phyloP scores from a whole-genome alignment of 2,797 vertebrate species.

The Sebastes diploproa region DNA sequence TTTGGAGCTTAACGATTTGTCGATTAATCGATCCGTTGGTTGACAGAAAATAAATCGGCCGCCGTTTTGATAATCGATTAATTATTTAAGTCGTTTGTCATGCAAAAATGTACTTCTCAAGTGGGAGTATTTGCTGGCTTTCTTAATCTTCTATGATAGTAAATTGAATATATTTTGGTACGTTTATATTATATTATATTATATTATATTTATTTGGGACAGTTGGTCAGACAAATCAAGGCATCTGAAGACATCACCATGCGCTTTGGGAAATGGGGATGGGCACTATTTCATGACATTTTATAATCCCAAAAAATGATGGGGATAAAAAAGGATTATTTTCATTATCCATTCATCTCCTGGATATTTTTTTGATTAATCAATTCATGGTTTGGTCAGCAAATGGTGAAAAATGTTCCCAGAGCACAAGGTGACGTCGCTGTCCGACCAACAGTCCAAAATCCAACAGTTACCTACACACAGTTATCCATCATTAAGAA shows the following conservation, averaged over 20 bases:
- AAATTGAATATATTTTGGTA: too few relatives aligned
- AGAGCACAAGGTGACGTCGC: too few relatives aligned
- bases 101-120: not conserved
- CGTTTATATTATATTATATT: too few relatives aligned
- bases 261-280: not conserved
- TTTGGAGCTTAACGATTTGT: not conserved
- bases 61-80: not conserved
- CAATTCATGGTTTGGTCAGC: not conserved
- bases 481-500: not conserved
- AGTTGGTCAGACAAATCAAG: too few relatives aligned
- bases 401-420: not conserved
- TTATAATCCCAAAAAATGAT: not conserved
- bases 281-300: not conserved
- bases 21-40: not conserved
- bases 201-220: not conserved
- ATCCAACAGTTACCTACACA: not conserved
- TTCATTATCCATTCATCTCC: not conserved
- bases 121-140: not conserved
- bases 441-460: not conserved
- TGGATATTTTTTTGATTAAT: not conserved
- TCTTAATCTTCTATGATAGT: not conserved
- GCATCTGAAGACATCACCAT: too few relatives aligned
- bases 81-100: not conserved
- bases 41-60: not conserved
- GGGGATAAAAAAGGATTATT: not conserved